Conservation (phyloP, 2,888 invertebrate species). For the Pandemis corylana region DNA sequence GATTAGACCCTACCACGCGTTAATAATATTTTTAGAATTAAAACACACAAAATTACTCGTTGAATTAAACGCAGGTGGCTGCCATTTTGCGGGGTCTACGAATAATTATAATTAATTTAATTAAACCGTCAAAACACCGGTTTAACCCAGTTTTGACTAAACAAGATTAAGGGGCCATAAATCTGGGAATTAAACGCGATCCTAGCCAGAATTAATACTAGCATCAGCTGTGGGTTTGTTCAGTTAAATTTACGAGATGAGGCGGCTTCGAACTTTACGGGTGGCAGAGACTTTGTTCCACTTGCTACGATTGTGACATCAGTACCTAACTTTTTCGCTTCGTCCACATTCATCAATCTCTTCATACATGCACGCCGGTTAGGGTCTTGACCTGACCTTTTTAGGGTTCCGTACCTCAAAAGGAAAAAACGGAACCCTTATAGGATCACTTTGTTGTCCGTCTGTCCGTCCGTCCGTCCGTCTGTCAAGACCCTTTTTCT, state of each 20-base stretch:
- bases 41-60: not conserved
- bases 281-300: not conserved
- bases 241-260: not conserved
- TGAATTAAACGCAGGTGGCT: not conserved
- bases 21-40: too few relatives aligned
- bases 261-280: not conserved
- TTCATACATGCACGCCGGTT: too few relatives aligned
- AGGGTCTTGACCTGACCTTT: too few relatives aligned
- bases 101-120: conserved; percentile 14
- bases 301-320: too few relatives aligned
- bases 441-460: too few relatives aligned
- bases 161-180: conserved; percentile 19
- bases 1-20: too few relatives aligned
- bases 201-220: not conserved
- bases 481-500: too few relatives aligned
- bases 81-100: not conserved
- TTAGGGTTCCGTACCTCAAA: too few relatives aligned
- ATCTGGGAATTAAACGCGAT: conserved; percentile 6
- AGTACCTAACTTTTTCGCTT: too few relatives aligned
- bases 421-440: too few relatives aligned
- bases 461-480: too few relatives aligned
- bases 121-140: conserved; percentile 16
- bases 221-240: conserved; percentile 11
- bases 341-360: too few relatives aligned
- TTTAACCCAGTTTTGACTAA: conserved; percentile 15